These are phyloP conservation scores for Heliconius eleuchia DNA, from an alignment of 1,140 invertebrate genomes.

Conservation along the genomic window DNA sequence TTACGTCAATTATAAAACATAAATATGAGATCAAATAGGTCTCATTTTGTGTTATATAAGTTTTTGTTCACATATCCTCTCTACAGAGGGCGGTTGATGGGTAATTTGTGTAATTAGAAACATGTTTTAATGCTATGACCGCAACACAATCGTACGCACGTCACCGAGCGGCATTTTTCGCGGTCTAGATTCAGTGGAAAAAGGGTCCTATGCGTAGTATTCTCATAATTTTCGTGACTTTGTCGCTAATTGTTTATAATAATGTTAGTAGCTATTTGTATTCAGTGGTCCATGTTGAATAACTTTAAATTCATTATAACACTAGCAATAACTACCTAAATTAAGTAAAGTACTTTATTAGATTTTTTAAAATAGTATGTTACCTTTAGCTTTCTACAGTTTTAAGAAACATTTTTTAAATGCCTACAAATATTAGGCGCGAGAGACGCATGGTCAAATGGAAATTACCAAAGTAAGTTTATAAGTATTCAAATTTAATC, in stretches of 20 bases:
- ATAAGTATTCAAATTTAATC: too few species aligned
- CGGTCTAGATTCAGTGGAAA: slow-evolving; percentile 31
- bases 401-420: too few species aligned
- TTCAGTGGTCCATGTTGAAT: not conserved
- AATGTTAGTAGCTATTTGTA: not conserved
- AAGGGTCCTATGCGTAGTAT: not conserved
- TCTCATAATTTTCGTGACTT: not conserved
- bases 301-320: not conserved
- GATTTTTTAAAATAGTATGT: too few species aligned
- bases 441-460: too few species aligned
- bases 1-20: slow-evolving; percentile 30
- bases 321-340: not conserved
- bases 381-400: too few species aligned
- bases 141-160: slow-evolving; percentile 40
- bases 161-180: slow-evolving; percentile 55
- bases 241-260: not conserved
- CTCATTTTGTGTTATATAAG: slow-evolving; percentile 52
- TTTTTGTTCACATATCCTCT: slow-evolving; percentile 71
- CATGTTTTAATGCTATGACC: slow-evolving; percentile 57
- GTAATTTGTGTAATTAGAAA: slow-evolving; percentile 68
- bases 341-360: too few species aligned
- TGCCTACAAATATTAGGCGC: too few species aligned
- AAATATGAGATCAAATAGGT: slow-evolving; percentile 25
- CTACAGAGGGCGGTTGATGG: slow-evolving; percentile 52
- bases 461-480: too few species aligned